phyloP scores from a whole-genome alignment of 1,140 invertebrate genomes.

The Caenorhabditis remanei region DNA sequence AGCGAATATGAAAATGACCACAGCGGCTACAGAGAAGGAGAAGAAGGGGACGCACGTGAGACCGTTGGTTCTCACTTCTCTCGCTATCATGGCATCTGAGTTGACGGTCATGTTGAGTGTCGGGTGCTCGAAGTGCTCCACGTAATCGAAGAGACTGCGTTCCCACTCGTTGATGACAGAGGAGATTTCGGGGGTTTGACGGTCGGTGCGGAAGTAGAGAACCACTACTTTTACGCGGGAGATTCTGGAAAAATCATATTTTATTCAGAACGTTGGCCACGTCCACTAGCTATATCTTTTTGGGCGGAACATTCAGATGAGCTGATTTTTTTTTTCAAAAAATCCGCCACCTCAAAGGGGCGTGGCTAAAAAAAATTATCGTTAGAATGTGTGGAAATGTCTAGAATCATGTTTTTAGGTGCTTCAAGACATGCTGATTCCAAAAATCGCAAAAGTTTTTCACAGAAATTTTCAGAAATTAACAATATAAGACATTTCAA shows the following conservation, averaged over 20 bases:
- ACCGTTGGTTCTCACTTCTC: constrained; percentile 68
- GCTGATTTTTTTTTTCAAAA: too few species aligned
- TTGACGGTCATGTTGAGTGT: constrained; percentile 65
- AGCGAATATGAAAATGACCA: constrained; percentile 66
- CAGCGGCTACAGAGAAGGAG: constrained; percentile 60
- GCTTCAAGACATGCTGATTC: too few species aligned
- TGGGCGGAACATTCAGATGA: too few species aligned
- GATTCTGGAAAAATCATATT: constrained; percentile 60
- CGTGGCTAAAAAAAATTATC: too few species aligned
- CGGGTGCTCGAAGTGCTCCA: constrained; percentile 62
- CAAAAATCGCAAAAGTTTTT: too few species aligned
- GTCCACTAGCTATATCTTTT: too few species aligned
- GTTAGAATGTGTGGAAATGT: too few species aligned
- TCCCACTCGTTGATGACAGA: constrained; percentile 59
- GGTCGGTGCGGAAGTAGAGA: constrained; percentile 69
- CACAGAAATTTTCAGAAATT: too few species aligned
- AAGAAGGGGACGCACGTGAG: constrained; percentile 67
- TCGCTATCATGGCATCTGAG: constrained; percentile 65
- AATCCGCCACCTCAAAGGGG: too few species aligned
- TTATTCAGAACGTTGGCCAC: too few species aligned
- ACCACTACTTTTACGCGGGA: constrained; percentile 65
- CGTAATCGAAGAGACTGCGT: constrained; percentile 58
- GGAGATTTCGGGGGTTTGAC: constrained; percentile 61
- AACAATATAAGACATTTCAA: too few species aligned
- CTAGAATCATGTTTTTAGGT: too few species aligned